Percentiles rank a stretch among this genome's conserved stretches.
phyloP scores from a whole-genome alignment of 2,113 vertebrate species.

The Romanogobio albipinnatus region DNA sequence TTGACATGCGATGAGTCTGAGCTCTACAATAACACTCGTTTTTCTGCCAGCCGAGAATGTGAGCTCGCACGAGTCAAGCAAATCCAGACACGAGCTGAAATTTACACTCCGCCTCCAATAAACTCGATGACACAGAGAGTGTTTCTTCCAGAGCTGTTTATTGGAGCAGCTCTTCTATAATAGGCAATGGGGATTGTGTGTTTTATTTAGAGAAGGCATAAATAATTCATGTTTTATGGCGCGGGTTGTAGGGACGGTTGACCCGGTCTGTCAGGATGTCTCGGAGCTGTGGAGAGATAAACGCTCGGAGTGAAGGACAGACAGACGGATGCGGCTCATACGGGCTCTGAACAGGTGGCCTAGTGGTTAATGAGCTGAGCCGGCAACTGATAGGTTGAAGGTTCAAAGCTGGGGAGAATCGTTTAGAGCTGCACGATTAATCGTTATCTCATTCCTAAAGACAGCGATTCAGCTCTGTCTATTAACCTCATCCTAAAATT shows the following conservation, averaged over 20 bases:
- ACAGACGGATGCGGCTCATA: neutral
- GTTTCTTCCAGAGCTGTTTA: conserved; percentile 59
- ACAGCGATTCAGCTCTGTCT: no score
- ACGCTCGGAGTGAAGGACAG: neutral
- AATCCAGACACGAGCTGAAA: conserved; percentile 68
- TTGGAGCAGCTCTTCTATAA: conserved; percentile 69
- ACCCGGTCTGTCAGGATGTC: conserved; percentile 56
- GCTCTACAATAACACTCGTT: conserved; percentile 70
- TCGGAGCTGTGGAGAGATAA: neutral
- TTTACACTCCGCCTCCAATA: conserved; percentile 61
- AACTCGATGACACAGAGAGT: conserved; percentile 59
- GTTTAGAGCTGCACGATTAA: no score
- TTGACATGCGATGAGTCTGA: conserved; percentile 68
- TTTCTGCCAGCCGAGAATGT: conserved; percentile 62
- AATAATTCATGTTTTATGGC: conserved; percentile 76
- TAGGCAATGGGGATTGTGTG: conserved; percentile 75
- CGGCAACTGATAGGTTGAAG: neutral
- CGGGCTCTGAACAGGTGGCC: neutral
- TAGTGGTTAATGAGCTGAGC: neutral
- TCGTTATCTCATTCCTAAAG: no score
- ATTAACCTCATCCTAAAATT: no score
- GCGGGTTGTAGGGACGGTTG: conserved; percentile 2
- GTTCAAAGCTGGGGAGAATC: neutral
- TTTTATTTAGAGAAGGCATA: conserved; percentile 68
- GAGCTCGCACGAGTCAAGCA: conserved; percentile 64